phyloP scores from a whole-genome alignment of 2,797 vertebrate species.

The Scarus forsteni region DNA sequence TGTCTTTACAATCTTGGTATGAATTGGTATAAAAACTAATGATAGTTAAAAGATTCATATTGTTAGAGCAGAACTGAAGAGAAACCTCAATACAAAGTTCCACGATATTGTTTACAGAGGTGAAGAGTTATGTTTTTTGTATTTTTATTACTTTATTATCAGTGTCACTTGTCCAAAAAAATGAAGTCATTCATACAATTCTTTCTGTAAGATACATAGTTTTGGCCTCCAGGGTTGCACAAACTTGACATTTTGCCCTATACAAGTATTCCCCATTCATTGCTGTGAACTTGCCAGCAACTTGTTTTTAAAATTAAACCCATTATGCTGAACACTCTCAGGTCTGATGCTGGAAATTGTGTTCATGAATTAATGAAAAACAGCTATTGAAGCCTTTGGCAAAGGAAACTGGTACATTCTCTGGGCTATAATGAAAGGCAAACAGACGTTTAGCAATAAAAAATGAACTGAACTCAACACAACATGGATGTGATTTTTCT shows the following conservation, averaged over 20 bases:
- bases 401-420: conserved; percentile 4
- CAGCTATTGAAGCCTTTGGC: conserved; percentile 14
- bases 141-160: not conserved
- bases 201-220: conserved; percentile 1
- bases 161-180: not conserved
- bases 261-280: conserved; percentile 27
- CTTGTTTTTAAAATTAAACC: conserved; percentile 26
- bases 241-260: conserved; percentile 48
- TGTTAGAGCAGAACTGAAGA: conserved; percentile 4
- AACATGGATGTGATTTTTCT: conserved; percentile 26
- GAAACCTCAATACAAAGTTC: conserved; percentile 3
- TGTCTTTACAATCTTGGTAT: not conserved
- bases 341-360: conserved; percentile 24
- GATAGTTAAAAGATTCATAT: not conserved
- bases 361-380: conserved; percentile 30
- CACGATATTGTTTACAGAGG: not conserved
- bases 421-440: conserved; percentile 25
- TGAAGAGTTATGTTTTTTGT: not conserved
- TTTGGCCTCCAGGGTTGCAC: not conserved
- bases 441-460: conserved; percentile 21
- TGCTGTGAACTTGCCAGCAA: conserved; percentile 16
- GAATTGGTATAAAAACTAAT: not conserved
- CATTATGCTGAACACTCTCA: conserved; percentile 45
- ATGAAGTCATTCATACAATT: not conserved
- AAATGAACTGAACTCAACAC: conserved; percentile 17